These are phyloP conservation scores for Drosophila nr. medialis DNA, from an alignment of 2,888 invertebrate genomes.

Conservation along the genomic window DNA sequence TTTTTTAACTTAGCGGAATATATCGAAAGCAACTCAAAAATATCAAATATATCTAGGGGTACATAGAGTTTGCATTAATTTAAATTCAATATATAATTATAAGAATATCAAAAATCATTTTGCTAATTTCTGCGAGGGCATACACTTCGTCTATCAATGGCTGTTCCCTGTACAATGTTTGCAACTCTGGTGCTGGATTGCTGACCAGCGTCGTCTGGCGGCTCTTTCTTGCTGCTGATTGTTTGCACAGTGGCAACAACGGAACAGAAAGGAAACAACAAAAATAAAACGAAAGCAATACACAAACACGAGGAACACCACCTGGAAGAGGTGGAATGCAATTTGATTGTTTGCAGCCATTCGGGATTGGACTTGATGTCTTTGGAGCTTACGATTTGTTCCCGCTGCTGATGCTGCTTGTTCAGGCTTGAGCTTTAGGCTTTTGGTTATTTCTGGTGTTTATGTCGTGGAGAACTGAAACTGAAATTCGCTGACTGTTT, in stretches of 20 bases:
- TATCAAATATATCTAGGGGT: not conserved
- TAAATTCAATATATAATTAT: not conserved
- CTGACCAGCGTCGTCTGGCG: constrained; percentile 32
- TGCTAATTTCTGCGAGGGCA: not conserved
- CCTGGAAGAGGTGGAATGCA: constrained; percentile 46
- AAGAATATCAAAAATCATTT: not conserved
- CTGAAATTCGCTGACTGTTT: constrained; percentile 59
- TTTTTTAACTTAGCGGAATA: not conserved
- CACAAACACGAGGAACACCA: constrained; percentile 20
- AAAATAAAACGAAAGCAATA: not conserved
- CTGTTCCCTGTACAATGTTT: constrained; percentile 24
- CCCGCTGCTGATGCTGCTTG: constrained; percentile 38
- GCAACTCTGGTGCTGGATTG: constrained; percentile 27
- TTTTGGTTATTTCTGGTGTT: constrained; percentile 26
- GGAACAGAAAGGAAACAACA: constrained; percentile 13
- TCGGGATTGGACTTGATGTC: constrained; percentile 42
- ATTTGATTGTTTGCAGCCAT: constrained; percentile 54
- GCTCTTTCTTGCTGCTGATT: constrained; percentile 38
- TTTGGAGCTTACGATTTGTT: constrained; percentile 29
- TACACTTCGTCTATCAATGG: constrained; percentile 1
- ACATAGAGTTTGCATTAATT: not conserved
- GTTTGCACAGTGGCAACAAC: constrained; percentile 49
- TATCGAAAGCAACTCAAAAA: not conserved
- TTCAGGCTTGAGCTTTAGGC: constrained; percentile 23
- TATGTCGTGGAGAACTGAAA: constrained; percentile 46